Percentiles rank a stretch among this genome's conserved stretches.
Evolutionary conservation across 2,797 vertebrate species (phyloP).

Genomic region (Ptychobarbus kaznakovi): DNA sequence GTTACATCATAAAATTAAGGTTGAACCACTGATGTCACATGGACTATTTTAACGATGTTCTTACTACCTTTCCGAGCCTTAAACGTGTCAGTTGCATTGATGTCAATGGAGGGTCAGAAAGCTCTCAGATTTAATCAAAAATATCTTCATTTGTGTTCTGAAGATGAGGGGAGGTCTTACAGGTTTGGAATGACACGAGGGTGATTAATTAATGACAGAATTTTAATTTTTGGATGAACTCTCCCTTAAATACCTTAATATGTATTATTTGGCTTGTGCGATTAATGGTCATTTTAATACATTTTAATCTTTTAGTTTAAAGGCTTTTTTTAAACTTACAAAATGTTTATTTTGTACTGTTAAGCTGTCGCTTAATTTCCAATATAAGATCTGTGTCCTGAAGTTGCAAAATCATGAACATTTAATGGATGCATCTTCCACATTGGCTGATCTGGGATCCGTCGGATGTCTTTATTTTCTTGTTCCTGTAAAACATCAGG

Average conservation of each 20-base stretch:
- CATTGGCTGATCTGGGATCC: not conserved
- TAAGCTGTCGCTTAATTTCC: not conserved
- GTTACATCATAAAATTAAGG: not conserved
- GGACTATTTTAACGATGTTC: not conserved
- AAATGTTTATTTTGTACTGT: not conserved
- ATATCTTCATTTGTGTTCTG: not conserved
- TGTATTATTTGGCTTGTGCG: not conserved
- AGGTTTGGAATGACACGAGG: not conserved
- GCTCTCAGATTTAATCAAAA: not conserved
- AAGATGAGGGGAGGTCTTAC: not conserved
- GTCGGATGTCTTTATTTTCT: constrained; percentile 48
- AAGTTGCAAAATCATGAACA: not conserved
- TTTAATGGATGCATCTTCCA: not conserved
- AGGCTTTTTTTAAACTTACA: not conserved
- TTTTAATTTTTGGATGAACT: not conserved
- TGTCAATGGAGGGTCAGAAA: not conserved
- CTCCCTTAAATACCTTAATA: not conserved
- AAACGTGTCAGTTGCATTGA: not conserved
- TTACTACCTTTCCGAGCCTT: not conserved
- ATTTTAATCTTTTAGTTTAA: not conserved
- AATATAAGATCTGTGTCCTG: not conserved
- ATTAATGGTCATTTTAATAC: not conserved
- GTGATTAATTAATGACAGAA: not conserved
- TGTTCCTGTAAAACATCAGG: constrained; percentile 45
- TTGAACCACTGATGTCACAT: not conserved